These are phyloP conservation scores for Cygnus atratus DNA, from an alignment of 2,113 vertebrate species.

Conservation along the genomic window DNA sequence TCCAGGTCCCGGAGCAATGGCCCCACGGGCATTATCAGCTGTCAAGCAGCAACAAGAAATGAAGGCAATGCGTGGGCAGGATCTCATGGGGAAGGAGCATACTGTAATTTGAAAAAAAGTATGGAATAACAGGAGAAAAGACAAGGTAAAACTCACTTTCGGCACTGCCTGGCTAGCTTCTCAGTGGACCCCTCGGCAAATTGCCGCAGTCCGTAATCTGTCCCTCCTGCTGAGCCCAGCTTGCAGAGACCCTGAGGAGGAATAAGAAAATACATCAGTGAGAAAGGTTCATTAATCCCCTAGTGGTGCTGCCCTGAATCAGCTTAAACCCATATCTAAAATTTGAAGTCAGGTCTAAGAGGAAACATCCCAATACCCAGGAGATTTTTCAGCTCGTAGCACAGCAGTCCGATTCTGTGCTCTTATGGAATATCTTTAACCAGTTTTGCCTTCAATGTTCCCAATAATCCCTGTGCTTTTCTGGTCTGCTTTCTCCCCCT, in stretches of 20 bases:
- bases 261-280: not conserved
- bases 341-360: not conserved
- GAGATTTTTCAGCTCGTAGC: not conserved
- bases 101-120: not conserved
- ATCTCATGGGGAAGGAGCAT: not conserved
- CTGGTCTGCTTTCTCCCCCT: not conserved
- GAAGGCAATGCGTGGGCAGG: not conserved
- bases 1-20: not conserved
- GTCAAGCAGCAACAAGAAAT: not conserved
- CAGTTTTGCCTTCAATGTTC: not conserved
- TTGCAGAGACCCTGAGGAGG: constrained; percentile 92
- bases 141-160: constrained; percentile 83
- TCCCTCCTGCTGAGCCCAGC: constrained; percentile 95
- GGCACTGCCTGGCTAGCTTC: constrained; percentile 95
- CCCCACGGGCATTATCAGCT: not conserved
- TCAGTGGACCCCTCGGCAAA: constrained; percentile 98
- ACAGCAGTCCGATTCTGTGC: not conserved
- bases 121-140: not conserved
- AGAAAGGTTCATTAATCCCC: not conserved
- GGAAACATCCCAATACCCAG: not conserved
- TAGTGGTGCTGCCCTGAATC: not conserved
- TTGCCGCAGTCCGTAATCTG: constrained; percentile 92
- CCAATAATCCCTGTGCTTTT: not conserved
- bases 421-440: not conserved
- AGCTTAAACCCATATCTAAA: not conserved